Base-by-base conservation (phyloP, 2,113 vertebrate genomes). In the Columbina picui region DNA sequence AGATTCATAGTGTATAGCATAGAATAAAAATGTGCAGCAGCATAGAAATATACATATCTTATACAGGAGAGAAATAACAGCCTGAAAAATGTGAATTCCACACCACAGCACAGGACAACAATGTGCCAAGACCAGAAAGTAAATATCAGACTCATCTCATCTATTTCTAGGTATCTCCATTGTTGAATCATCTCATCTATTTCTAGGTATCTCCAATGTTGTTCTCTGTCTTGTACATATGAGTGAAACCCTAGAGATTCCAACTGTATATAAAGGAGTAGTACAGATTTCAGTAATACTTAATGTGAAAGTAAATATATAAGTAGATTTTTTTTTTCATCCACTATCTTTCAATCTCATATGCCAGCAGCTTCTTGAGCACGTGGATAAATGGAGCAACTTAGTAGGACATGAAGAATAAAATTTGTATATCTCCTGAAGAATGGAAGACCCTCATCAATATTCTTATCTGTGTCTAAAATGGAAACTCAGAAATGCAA, bases 201-300 rank as follows among this genome's bases (percentile, higher is more conserved):
- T 53, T 73, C 53, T 16, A 63, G 8, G 29, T 43, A 18, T 38
- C 10, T 59, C 25, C 26, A 63, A 15, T 32, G 17, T 19, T 55
- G 26, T 9, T 47, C 36, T 65, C 20, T 36, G 15, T 57, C 21
- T 49, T 77, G 7, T 56, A 19, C 0, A 0, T 10, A 4, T 8
- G 45, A 65, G 5, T n/a, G 50, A 60, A 89, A 5, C 21, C 61
- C 11, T 6, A 60, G 27, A 38, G 30, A 39, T 64, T 83, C 22
- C n/a, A 4, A 6, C 11, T 68, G 12, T 36, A n/a, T 13, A 16
- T 76, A 41, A 71, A 84, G 14, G 8, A 57, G 55, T 57, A 75
- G 9, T 64, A 0, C 3, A 73, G 12, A 16, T 2, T 56, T 20
- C 13, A 69, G 16, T 4, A 25, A 23, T 25, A 22, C 4, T 1